A percentile compares a stretch with the other conserved stretches of the same genome.
phyloP scores from a whole-genome alignment of 2,113 vertebrate species.

The Asarcornis scutulata region DNA sequence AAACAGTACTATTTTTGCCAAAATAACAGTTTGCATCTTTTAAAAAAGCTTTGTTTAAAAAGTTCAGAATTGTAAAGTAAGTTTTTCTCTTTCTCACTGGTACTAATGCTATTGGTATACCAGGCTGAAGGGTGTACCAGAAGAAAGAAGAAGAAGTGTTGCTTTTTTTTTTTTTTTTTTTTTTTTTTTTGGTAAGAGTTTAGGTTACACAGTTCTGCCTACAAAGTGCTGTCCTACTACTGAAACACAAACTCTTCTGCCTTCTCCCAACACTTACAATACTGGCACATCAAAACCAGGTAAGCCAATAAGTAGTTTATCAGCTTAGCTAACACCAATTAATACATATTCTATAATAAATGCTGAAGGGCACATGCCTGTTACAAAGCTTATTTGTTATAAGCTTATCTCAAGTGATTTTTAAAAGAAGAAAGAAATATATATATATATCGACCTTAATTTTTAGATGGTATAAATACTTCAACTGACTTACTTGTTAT shows the following conservation, averaged over 20 bases:
- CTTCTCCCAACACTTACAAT: background rate
- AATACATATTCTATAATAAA: background rate
- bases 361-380: background rate
- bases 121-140: background rate
- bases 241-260: background rate
- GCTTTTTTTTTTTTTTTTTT: background rate
- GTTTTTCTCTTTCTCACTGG: background rate
- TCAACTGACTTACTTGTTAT: slow-evolving; percentile 91
- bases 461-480: background rate
- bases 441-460: background rate
- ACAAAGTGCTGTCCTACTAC: background rate
- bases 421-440: background rate
- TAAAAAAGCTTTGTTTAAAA: background rate
- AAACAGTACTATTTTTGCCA: background rate
- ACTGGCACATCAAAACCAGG: background rate
- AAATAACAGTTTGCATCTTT: background rate
- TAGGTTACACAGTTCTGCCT: background rate
- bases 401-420: background rate
- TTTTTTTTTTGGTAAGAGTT: background rate
- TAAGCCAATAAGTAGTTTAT: background rate
- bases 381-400: background rate
- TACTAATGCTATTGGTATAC: background rate
- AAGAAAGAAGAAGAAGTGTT: background rate
- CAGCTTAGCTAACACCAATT: background rate
- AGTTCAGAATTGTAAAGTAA: background rate